Evolutionary conservation across 2,888 invertebrate genomes (phyloP).

Genomic region (Cryptocephalus moraei): DNA sequence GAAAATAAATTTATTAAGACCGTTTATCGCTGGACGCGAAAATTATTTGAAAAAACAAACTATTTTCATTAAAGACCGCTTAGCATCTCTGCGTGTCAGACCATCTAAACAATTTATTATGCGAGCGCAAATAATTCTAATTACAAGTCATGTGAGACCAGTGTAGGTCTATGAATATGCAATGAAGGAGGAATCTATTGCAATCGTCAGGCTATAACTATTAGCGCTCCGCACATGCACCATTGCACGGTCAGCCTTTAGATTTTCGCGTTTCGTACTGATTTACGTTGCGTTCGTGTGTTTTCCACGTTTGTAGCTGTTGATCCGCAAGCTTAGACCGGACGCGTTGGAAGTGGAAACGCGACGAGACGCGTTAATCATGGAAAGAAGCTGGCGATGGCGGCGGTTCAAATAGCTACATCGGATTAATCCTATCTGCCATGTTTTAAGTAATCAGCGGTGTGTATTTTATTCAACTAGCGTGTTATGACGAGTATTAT

Average conservation of each 20-base stretch:
- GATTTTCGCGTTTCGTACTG: slow-evolving; percentile 11
- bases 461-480: no score
- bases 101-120: slow-evolving; percentile 32
- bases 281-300: slow-evolving; percentile 5
- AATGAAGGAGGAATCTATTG: slow-evolving; percentile 33
- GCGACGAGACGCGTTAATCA: neutral
- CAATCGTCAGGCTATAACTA: slow-evolving; percentile 33
- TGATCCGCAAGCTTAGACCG: no score
- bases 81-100: slow-evolving; percentile 19
- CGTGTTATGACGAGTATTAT: no score
- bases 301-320: no score
- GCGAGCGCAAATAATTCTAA: slow-evolving; percentile 34
- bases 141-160: slow-evolving; percentile 33
- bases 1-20: no score
- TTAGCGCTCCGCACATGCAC: slow-evolving; percentile 21
- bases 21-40: no score
- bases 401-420: no score
- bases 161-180: slow-evolving; percentile 36
- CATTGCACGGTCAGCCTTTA: slow-evolving; percentile 8
- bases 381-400: neutral
- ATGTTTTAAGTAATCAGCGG: no score
- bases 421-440: no score
- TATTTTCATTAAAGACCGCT: no score
- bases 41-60: no score
- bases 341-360: neutral